Conservation (phyloP, 2,888 invertebrate genomes). For the Amblyteles armatorius region DNA sequence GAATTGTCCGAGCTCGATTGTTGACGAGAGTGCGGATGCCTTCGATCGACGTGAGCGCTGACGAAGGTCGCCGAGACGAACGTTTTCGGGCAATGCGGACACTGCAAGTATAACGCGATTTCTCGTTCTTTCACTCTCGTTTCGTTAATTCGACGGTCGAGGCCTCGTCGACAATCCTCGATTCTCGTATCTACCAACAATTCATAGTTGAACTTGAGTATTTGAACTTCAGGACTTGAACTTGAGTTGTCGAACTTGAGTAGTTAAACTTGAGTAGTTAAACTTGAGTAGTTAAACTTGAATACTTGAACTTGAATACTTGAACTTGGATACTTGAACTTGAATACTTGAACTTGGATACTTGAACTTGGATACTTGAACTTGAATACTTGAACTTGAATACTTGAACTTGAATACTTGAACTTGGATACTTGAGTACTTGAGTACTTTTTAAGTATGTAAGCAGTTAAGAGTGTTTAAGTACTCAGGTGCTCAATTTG, state of each 20-base stretch:
- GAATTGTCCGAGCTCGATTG: conserved; percentile 70
- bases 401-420: too few relatives aligned
- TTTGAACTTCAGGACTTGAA: not conserved
- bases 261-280: not conserved
- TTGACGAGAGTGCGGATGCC: conserved; percentile 84
- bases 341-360: not conserved
- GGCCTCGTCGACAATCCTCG: too few relatives aligned
- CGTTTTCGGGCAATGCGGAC: conserved; percentile 89
- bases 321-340: not conserved
- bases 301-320: not conserved
- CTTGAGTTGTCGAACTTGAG: not conserved
- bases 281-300: not conserved
- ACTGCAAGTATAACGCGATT: conserved; percentile 84
- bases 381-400: not conserved
- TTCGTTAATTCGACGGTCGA: not conserved
- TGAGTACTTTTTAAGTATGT: not conserved
- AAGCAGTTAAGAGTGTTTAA: not conserved
- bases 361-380: not conserved
- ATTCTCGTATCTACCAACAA: too few relatives aligned
- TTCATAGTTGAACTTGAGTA: too few relatives aligned
- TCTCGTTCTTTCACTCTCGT: conserved; percentile 8
- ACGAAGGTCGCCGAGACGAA: conserved; percentile 89
- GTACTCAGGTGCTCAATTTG: too few relatives aligned
- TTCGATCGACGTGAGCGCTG: conserved; percentile 87
- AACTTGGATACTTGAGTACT: not conserved